phyloP scores from a whole-genome alignment of 2,888 invertebrate species.

The Eristalinus aeneus region DNA sequence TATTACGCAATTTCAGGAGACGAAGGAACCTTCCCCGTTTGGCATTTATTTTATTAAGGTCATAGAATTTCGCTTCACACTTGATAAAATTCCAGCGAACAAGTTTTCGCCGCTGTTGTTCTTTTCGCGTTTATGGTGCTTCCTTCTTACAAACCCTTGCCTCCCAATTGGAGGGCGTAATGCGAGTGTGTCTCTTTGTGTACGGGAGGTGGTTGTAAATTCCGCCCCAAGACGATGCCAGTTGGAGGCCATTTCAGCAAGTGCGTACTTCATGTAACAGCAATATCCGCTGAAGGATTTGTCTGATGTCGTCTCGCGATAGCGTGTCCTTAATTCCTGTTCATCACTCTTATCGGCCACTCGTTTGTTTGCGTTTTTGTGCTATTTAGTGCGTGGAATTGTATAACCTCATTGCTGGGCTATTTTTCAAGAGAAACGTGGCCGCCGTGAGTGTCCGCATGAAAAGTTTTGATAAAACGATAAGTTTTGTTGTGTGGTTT shows the following conservation, averaged over 20 bases:
- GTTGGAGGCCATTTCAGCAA: neutral
- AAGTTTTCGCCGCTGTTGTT: neutral
- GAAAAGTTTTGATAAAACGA: constrained; percentile 4
- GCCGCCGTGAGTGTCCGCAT: constrained; percentile 1
- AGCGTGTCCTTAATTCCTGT: neutral
- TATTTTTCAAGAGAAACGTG: constrained; percentile 3
- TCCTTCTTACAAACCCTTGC: constrained; percentile 9
- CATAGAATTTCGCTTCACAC: constrained; percentile 51
- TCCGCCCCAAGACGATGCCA: neutral
- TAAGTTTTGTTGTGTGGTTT: neutral
- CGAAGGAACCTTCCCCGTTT: neutral
- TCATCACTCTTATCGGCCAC: neutral
- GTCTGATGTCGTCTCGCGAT: neutral
- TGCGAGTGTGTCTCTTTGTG: neutral
- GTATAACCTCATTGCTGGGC: neutral
- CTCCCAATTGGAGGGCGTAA: neutral
- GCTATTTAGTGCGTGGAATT: neutral
- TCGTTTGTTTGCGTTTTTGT: neutral
- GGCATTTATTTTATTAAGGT: constrained; percentile 51
- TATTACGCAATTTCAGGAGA: constrained; percentile 47
- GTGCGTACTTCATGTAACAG: neutral
- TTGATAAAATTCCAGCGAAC: constrained; percentile 33
- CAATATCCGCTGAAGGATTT: neutral
- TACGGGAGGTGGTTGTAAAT: neutral
- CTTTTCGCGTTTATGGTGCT: neutral